Conservation (phyloP, 2,888 invertebrate genomes). For the Pterostichus niger region DNA sequence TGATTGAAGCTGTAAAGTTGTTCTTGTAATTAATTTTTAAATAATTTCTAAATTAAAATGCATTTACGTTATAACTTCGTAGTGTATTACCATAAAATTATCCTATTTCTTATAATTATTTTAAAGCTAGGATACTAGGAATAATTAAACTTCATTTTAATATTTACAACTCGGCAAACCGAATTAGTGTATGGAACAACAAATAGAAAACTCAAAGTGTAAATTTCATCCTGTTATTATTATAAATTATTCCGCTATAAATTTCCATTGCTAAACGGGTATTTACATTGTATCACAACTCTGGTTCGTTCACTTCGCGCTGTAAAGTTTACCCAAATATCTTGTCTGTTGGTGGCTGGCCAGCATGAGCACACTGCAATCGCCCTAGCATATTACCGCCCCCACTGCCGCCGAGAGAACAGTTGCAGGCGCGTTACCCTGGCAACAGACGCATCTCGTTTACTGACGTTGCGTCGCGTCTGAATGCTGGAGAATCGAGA, state of each 20-base stretch:
- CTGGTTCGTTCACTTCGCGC: background rate
- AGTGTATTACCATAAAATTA: background rate
- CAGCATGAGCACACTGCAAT: background rate
- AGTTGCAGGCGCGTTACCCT: slow-evolving; percentile 71
- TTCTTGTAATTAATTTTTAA: too few relatives aligned
- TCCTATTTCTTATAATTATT: background rate
- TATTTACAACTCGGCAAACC: slow-evolving; percentile 32
- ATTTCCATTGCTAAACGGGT: slow-evolving; percentile 56
- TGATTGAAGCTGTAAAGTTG: too few relatives aligned
- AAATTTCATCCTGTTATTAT: slow-evolving; percentile 40
- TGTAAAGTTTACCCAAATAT: slow-evolving; percentile 3
- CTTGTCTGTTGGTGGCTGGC: slow-evolving; percentile 14
- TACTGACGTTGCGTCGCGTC: slow-evolving; percentile 15
- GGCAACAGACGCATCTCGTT: slow-evolving; percentile 73
- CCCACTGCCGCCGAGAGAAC: slow-evolving; percentile 16
- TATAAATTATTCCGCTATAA: slow-evolving; percentile 55
- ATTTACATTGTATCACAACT: slow-evolving; percentile 39
- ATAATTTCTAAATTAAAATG: too few relatives aligned
- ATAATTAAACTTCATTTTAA: slow-evolving; percentile 24
- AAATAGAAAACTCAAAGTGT: slow-evolving; percentile 28
- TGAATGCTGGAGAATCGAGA: slow-evolving; percentile 12
- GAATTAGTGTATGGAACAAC: slow-evolving; percentile 10
- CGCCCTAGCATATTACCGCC: background rate
- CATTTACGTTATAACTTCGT: background rate
- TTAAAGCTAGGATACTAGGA: too few relatives aligned